phyloP scores from a whole-genome alignment of 2,797 vertebrate genomes.

The Gymnopithys bicolor region DNA sequence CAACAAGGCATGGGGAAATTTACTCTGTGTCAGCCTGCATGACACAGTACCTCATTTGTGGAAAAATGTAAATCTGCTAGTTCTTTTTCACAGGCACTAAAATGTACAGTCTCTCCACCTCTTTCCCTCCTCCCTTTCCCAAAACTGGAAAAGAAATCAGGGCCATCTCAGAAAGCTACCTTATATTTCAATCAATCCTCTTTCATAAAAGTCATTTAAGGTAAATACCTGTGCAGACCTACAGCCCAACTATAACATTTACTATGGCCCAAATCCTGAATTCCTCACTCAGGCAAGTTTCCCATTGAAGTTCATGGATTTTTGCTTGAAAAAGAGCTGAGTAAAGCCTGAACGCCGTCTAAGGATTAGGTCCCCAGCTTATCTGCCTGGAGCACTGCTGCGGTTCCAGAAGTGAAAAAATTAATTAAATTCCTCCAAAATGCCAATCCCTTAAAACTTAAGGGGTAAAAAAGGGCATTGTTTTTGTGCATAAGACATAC shows the following conservation, averaged over 20 bases:
- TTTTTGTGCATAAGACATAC: not conserved
- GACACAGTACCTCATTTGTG: slow-evolving; percentile 69
- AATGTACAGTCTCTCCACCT: slow-evolving; percentile 39
- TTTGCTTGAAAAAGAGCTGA: slow-evolving; percentile 46
- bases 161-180: slow-evolving; percentile 30
- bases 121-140: not conserved
- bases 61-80: slow-evolving; percentile 71
- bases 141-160: slow-evolving; percentile 56
- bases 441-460: slow-evolving; percentile 15
- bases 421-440: slow-evolving; percentile 27
- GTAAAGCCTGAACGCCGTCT: slow-evolving; percentile 34
- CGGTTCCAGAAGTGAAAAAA: slow-evolving; percentile 21
- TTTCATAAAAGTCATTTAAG: slow-evolving; percentile 65
- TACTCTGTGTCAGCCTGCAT: slow-evolving; percentile 59
- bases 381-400: slow-evolving; percentile 21
- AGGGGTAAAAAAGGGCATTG: not conserved
- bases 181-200: slow-evolving; percentile 49
- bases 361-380: slow-evolving; percentile 30
- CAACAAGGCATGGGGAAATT: slow-evolving; percentile 47
- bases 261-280: slow-evolving; percentile 35
- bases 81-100: slow-evolving; percentile 56
- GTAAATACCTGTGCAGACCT: slow-evolving; percentile 46
- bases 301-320: slow-evolving; percentile 33
- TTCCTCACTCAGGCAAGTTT: slow-evolving; percentile 31
- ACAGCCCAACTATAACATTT: slow-evolving; percentile 43